phyloP scores from a whole-genome alignment of 2,888 invertebrate species.

The Nebria brevicollis region DNA sequence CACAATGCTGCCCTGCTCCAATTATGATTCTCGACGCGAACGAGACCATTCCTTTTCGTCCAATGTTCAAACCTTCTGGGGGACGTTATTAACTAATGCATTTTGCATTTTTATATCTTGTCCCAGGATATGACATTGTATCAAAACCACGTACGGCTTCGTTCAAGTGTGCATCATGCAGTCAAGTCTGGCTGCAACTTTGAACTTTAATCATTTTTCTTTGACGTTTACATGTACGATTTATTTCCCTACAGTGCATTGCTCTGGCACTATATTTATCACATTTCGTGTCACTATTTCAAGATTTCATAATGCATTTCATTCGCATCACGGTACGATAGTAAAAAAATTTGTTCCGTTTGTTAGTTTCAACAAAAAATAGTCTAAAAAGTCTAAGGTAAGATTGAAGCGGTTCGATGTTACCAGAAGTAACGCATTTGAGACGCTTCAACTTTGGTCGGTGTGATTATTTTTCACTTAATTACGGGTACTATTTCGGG shows the following conservation, averaged over 20 bases:
- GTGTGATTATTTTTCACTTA: conserved; percentile 42
- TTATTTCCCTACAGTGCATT: conserved; percentile 1
- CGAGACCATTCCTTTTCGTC: conserved; percentile 18
- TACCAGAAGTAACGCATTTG: not conserved
- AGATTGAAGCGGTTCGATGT: not conserved
- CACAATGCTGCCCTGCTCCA: conserved; percentile 19
- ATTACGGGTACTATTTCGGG: conserved; percentile 28
- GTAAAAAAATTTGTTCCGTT: not conserved
- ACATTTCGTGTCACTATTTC: not conserved
- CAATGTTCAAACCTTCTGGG: conserved; percentile 35
- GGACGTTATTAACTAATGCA: conserved; percentile 44
- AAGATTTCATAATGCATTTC: no score
- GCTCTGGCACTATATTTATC: not conserved
- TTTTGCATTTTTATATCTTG: conserved; percentile 39
- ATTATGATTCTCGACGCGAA: conserved; percentile 43
- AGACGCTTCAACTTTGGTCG: not conserved
- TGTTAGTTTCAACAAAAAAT: not conserved
- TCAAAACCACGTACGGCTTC: not conserved
- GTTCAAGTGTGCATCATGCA: not conserved
- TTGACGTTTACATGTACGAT: conserved; percentile 12
- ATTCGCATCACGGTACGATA: no score
- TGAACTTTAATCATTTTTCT: not conserved
- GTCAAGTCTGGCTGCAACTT: not conserved
- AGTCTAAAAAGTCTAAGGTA: not conserved
- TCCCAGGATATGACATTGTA: not conserved